Conservation (phyloP, 2,113 vertebrate species). For the Nerophis ophidion region DNA sequence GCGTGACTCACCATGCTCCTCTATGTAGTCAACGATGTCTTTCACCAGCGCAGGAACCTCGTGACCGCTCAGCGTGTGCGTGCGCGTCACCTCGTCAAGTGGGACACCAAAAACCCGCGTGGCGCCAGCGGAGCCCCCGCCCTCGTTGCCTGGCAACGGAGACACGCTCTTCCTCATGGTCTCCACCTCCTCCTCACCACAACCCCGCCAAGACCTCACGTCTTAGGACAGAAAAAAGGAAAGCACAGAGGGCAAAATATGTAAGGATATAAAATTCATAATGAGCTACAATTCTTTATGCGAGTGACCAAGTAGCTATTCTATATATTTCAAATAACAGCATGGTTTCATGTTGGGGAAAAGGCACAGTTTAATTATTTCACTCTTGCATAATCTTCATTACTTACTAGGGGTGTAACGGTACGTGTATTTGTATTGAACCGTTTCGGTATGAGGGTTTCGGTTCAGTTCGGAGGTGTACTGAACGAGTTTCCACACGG, state of each 20-base stretch:
- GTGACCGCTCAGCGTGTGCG: conserved; percentile 77
- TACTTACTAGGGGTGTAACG: no score
- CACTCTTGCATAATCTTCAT: conserved; percentile 11
- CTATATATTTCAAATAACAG: conserved; percentile 4
- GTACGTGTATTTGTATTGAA: no score
- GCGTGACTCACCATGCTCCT: conserved; percentile 89
- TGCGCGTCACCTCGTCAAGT: conserved; percentile 91
- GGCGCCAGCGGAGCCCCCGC: conserved; percentile 81
- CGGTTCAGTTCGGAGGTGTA: no score
- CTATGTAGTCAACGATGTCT: conserved; percentile 94
- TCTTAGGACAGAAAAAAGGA: conserved; percentile 41
- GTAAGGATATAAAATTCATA: neutral
- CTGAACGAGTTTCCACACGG: no score
- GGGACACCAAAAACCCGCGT: conserved; percentile 90
- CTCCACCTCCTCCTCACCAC: conserved; percentile 91
- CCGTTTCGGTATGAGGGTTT: no score
- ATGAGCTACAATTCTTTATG: neutral
- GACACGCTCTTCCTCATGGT: conserved; percentile 99
- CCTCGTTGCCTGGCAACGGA: conserved; percentile 88
- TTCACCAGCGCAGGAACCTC: conserved; percentile 94
- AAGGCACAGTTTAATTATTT: neutral
- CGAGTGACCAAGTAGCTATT: no score
- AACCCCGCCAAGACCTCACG: conserved; percentile 88
- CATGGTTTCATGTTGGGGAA: neutral
- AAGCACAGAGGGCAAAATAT: neutral